phyloP scores from a whole-genome alignment of 2,888 invertebrate species.

The Sicus ferrugineus region DNA sequence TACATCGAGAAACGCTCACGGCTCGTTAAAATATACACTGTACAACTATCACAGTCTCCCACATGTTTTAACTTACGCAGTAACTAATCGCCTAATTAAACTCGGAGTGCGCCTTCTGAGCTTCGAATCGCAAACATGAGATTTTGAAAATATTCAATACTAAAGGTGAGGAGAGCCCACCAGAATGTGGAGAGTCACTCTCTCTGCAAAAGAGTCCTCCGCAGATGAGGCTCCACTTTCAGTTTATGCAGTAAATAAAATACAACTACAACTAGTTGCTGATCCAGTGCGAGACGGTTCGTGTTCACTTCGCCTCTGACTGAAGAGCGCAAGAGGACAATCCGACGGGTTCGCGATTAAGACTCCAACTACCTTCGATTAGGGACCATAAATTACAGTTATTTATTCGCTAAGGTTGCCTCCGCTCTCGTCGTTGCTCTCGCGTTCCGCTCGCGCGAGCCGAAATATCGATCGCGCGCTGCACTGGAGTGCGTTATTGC shows the following conservation, averaged over 20 bases:
- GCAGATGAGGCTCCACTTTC: no score
- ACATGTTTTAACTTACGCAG: constrained; percentile 32
- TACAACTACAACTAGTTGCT: not conserved
- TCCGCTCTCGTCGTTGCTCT: not conserved
- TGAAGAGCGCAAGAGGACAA: no score
- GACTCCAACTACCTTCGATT: constrained; percentile 14
- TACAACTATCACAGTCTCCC: constrained; percentile 64
- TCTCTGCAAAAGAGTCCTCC: no score
- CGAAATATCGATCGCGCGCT: not conserved
- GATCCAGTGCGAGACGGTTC: no score
- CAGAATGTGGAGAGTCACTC: no score
- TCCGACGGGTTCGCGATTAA: constrained; percentile 29
- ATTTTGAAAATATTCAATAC: not conserved
- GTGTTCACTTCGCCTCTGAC: no score
- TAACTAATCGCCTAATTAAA: not conserved
- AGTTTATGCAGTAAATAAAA: no score
- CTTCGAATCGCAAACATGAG: not conserved
- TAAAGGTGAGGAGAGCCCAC: no score
- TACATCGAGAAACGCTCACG: constrained; percentile 7
- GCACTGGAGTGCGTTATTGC: constrained; percentile 37
- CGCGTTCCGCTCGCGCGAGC: not conserved
- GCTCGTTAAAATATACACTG: constrained; percentile 38
- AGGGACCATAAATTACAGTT: constrained; percentile 22
- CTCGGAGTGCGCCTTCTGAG: not conserved
- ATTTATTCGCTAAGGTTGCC: not conserved